Evolutionary conservation across 2,113 vertebrate species (phyloP), one percentile per base, ranked within the genome.

Genomic region (Brachyhypopomus occidentalis): DNA sequence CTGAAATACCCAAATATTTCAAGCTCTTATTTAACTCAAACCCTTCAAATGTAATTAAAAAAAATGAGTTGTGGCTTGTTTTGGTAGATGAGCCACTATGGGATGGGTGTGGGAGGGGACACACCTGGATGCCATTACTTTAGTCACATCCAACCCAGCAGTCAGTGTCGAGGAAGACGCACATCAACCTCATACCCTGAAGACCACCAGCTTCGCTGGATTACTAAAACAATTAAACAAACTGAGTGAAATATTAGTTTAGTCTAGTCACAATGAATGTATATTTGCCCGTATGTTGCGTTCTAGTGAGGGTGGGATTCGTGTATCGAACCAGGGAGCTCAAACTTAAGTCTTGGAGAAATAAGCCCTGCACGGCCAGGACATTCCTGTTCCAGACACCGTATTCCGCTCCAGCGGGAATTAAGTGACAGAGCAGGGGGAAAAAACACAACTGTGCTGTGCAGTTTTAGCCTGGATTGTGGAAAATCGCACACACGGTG

Each of bases 161-260:
- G 90, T 91, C 86, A 87, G 81, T 80, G 87, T 73, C 87, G 85
- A 79, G 80, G 72, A 82, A 83, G 45, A 81, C 70, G 71, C 62
- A 70, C 84, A 84, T 88, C 84, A 88, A 78, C 83, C 83, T 84
- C 79, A 86, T 86, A 86, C 75, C 27, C 79, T 41, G 63, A 59
- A 41, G 78, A 75, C 58, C 85, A 82, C 79, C 79, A 3, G 81
- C 56, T 87, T 84, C 80, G 76, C 81, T 88, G 12, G 45, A 52
- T 55, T 82, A 84, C 85, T 84, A 91, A 84, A 89, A 88, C 82
- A 55, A 45, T 82, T 67, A 85, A 67, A 67, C 75, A 89, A 92
- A 90, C 82, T 85, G 86, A 90, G 86, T 88, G 85, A 84, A 83
- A 81, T 80, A 85, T 84, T 90, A 89, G 89, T 84, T 70, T 73